These are phyloP conservation scores for Drosophila ercepeae DNA, from an alignment of 1,140 invertebrate genomes.

Conservation along the genomic window DNA sequence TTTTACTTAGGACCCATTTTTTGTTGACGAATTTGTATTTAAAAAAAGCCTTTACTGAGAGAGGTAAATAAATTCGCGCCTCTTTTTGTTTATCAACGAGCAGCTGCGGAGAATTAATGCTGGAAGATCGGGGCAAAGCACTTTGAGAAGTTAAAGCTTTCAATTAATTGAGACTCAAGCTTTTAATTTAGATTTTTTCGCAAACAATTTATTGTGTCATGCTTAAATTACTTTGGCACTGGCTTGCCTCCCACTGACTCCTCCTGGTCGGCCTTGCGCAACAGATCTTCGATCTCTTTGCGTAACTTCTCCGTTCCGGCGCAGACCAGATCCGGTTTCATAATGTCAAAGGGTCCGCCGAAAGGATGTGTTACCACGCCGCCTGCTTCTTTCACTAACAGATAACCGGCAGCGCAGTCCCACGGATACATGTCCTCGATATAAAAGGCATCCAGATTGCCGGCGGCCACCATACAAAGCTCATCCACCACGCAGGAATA, in stretches of 20 bases:
- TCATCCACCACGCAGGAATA: conserved; percentile 83
- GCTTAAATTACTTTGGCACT: conserved; percentile 43
- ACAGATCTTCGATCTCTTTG: conserved; percentile 68
- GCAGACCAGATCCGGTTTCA: conserved; percentile 87
- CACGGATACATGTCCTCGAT: conserved; percentile 89
- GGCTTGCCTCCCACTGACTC: conserved; percentile 68
- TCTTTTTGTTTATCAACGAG: conserved; percentile 1
- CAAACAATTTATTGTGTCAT: conserved; percentile 35
- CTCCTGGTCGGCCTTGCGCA: conserved; percentile 65
- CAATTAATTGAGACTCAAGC: conserved; percentile 15
- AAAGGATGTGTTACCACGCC: conserved; percentile 84
- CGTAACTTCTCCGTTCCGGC: conserved; percentile 85
- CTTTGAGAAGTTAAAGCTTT: not conserved
- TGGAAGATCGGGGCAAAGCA: conserved; percentile 12
- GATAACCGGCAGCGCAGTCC: conserved; percentile 88
- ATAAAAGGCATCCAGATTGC: conserved; percentile 89
- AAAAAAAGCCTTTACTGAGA: not conserved
- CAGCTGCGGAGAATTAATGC: conserved; percentile 17
- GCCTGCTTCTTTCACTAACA: conserved; percentile 91
- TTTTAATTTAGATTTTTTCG: conserved; percentile 29
- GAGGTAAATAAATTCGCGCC: conserved; percentile 22
- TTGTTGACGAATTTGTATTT: too few species aligned
- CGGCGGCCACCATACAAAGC: conserved; percentile 89
- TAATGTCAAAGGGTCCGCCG: conserved; percentile 87
- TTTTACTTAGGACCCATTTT: too few species aligned